These are phyloP conservation scores for Rallus crepitans DNA, from an alignment of 2,797 vertebrate genomes.

Conservation along the genomic window DNA sequence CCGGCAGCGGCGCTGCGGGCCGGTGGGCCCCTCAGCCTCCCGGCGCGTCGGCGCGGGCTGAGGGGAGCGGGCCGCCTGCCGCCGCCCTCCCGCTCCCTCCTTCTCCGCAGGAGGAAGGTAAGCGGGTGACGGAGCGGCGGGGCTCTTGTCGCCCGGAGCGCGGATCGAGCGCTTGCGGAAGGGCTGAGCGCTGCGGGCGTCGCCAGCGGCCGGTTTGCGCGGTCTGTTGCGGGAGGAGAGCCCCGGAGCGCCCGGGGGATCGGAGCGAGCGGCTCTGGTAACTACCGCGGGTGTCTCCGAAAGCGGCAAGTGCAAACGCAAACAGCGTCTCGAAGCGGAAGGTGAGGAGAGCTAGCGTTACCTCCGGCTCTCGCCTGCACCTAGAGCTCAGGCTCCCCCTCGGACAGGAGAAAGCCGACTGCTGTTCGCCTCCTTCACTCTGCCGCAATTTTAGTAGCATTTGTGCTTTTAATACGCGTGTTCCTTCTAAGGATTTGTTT, in stretches of 20 bases:
- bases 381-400: neutral
- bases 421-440: neutral
- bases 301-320: neutral
- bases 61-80: conserved; percentile 34
- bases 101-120: conserved; percentile 59
- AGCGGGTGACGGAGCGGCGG: neutral
- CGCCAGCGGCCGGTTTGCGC: neutral
- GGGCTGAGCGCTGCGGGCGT: too few species aligned
- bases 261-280: too few species aligned
- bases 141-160: neutral
- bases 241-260: too few species aligned
- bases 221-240: neutral
- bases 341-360: too few species aligned
- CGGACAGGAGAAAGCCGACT: neutral
- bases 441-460: rapidly evolving
- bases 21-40: neutral
- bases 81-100: conserved; percentile 35
- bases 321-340: neutral
- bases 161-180: neutral
- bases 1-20: neutral
- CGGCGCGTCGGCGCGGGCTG: conserved; percentile 3
- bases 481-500: neutral
- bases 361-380: neutral
- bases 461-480: rapidly evolving
- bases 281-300: rapidly evolving